phyloP scores from a whole-genome alignment of 2,888 invertebrate genomes.

The Calliscelio sp. region DNA sequence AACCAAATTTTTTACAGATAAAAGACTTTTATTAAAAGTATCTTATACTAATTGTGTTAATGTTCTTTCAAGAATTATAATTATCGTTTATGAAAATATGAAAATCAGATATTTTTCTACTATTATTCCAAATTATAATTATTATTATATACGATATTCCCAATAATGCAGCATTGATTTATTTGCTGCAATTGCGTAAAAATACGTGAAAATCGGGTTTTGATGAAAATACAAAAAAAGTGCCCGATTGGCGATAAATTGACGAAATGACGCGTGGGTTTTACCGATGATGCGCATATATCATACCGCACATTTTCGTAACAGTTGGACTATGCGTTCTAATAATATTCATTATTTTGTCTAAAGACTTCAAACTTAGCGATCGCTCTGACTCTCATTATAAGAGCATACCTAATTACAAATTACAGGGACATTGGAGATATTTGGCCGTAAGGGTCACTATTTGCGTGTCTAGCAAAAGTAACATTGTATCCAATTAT shows the following conservation, averaged over 20 bases:
- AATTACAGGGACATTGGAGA: conserved; percentile 39
- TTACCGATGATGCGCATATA: conserved; percentile 3
- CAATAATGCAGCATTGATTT: no score
- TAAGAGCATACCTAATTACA: conserved; percentile 5
- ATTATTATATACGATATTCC: no score
- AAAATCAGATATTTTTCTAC: no score
- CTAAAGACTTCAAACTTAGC: background rate
- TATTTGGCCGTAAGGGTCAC: conserved; percentile 1
- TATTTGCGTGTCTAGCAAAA: conserved; percentile 36
- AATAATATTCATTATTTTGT: conserved; percentile 2
- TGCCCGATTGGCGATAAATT: background rate
- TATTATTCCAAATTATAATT: no score
- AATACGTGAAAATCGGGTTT: no score
- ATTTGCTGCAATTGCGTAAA: no score
- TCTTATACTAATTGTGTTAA: no score
- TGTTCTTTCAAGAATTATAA: no score
- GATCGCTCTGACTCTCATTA: conserved; percentile 8
- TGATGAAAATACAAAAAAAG: no score
- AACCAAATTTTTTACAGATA: no score
- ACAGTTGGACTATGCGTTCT: conserved; percentile 1
- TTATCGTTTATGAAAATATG: no score
- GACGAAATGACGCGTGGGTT: background rate
- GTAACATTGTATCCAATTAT: conserved; percentile 37
- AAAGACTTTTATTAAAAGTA: no score
- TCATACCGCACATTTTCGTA: conserved; percentile 30